phyloP scores from a whole-genome alignment of 2,888 invertebrate species.

The Rhorus exstirpatorius region DNA sequence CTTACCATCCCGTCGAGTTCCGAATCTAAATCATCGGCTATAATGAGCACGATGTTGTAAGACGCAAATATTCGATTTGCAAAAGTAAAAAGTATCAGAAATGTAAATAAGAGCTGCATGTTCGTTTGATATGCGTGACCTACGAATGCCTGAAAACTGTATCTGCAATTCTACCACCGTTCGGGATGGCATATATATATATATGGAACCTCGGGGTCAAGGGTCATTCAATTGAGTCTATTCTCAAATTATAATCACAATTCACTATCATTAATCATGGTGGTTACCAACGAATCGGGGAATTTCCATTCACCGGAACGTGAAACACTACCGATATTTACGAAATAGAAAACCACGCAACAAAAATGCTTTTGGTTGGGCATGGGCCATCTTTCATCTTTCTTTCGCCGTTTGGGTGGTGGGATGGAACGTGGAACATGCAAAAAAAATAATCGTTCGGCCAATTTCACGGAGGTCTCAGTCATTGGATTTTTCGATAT shows the following conservation, averaged over 20 bases:
- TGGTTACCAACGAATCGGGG: background rate
- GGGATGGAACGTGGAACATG: too few relatives aligned
- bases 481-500: too few relatives aligned
- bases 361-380: too few relatives aligned
- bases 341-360: too few relatives aligned
- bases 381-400: too few relatives aligned
- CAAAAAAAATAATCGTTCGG: too few relatives aligned
- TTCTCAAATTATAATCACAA: constrained; percentile 5
- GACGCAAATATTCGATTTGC: constrained; percentile 20
- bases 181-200: background rate
- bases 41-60: constrained; percentile 91
- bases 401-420: too few relatives aligned
- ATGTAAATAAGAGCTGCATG: constrained; percentile 33
- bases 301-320: constrained; percentile 2
- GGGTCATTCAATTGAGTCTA: background rate
- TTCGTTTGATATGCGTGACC: background rate
- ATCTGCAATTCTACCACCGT: too few relatives aligned
- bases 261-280: too few relatives aligned
- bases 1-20: constrained; percentile 92
- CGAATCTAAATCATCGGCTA: constrained; percentile 95
- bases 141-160: too few relatives aligned
- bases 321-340: background rate
- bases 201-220: background rate
- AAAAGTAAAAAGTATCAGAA: constrained; percentile 29
- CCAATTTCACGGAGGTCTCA: too few relatives aligned